A percentile compares a stretch with the other conserved stretches of the same genome.
These are phyloP conservation scores for Caenorhabditis wallacei DNA, from an alignment of 2,888 invertebrate genomes.

Conservation along the genomic window DNA sequence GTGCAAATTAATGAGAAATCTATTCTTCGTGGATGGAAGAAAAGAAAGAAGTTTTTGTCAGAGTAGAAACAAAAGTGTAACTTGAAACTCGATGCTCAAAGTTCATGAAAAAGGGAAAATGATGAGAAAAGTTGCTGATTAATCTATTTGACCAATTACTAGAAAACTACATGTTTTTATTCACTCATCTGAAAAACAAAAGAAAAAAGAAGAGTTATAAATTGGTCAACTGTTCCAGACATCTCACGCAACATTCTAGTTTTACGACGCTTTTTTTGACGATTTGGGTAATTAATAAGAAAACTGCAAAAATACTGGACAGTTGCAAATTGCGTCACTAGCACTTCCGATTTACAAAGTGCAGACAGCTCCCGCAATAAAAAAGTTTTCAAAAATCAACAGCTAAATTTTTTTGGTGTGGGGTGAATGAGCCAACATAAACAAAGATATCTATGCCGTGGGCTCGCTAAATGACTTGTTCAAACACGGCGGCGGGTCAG, in stretches of 20 bases:
- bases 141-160: conserved; percentile 30
- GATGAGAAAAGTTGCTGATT: conserved; percentile 34
- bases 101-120: conserved; percentile 16
- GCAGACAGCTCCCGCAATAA: conserved; percentile 30
- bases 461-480: conserved; percentile 58
- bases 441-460: conserved; percentile 42
- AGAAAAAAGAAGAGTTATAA: background rate
- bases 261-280: background rate
- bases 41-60: conserved; percentile 34
- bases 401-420: conserved; percentile 25
- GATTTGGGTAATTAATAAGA: background rate
- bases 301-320: background rate
- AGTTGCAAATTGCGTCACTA: conserved; percentile 2
- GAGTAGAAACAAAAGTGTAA: conserved; percentile 44
- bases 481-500: conserved; percentile 58
- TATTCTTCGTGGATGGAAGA: conserved; percentile 3
- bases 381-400: conserved; percentile 41
- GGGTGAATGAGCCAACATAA: conserved; percentile 59
- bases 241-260: background rate
- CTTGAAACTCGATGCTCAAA: conserved; percentile 59
- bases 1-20: conserved; percentile 42
- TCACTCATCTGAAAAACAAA: conserved; percentile 20
- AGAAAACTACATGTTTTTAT: conserved; percentile 13
- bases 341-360: conserved; percentile 3
- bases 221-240: background rate